Percentiles rank a stretch among this genome's conserved stretches.
These are phyloP conservation scores for Tachina lurida DNA, from an alignment of 2,888 invertebrate genomes.

Conservation along the genomic window DNA sequence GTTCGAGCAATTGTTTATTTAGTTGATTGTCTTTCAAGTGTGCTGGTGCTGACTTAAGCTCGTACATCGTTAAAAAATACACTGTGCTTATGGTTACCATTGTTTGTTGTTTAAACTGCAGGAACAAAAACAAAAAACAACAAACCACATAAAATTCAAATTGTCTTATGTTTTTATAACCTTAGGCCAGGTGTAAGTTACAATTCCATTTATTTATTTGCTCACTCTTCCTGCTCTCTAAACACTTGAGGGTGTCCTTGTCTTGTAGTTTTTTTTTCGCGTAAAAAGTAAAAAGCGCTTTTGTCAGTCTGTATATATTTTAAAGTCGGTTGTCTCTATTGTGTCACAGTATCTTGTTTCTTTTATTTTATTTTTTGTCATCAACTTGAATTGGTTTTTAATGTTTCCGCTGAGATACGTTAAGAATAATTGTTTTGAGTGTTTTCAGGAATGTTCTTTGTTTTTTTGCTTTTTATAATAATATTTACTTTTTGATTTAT, in stretches of 20 bases:
- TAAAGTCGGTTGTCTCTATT: conserved; percentile 56
- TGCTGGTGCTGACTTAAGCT: conserved; percentile 58
- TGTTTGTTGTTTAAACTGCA: conserved; percentile 10
- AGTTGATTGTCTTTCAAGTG: conserved; percentile 76
- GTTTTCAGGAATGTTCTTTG: conserved; percentile 71
- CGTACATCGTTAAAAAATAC: conserved; percentile 22
- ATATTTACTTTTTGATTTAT: conserved; percentile 22
- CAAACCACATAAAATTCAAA: conserved; percentile 47
- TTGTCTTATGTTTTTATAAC: conserved; percentile 69
- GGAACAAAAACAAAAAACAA: not conserved
- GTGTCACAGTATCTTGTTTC: conserved; percentile 63
- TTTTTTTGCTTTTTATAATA: conserved; percentile 48
- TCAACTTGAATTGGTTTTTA: conserved; percentile 83
- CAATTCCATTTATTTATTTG: conserved; percentile 70
- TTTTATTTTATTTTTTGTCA: conserved; percentile 77
- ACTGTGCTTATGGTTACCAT: conserved; percentile 32
- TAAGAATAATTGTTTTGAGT: conserved; percentile 83
- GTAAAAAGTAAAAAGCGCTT: conserved; percentile 23
- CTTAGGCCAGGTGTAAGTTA: conserved; percentile 71
- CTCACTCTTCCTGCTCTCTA: conserved; percentile 18
- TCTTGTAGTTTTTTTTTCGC: conserved; percentile 38
- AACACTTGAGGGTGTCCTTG: conserved; percentile 55
- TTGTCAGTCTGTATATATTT: conserved; percentile 47
- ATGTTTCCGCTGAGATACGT: conserved; percentile 83
- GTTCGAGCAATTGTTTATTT: conserved; percentile 75